A percentile compares a stretch with the other conserved stretches of the same genome.
Conservation (phyloP, 2,113 vertebrate genomes). For the Eudyptes chrysolophus region DNA sequence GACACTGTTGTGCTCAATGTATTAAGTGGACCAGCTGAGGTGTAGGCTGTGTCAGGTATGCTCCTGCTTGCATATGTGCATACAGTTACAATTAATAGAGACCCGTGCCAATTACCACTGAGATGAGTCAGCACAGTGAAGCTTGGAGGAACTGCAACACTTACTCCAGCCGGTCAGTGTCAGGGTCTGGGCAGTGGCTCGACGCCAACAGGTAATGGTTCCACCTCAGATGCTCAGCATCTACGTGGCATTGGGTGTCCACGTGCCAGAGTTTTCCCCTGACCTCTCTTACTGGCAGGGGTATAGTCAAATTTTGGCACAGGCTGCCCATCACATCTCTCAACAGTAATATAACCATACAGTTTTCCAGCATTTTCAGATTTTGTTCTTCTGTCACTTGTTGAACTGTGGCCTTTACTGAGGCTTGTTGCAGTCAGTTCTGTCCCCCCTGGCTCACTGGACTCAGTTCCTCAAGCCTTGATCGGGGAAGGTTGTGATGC, state of each 20-base stretch:
- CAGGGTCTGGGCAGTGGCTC: not conserved
- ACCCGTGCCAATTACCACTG: not conserved
- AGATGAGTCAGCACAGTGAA: not conserved
- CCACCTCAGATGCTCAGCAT: not conserved
- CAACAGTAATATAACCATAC: not conserved
- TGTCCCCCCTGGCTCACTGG: not conserved
- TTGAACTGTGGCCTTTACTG: not conserved
- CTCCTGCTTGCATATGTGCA: not conserved
- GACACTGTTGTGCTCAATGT: not conserved
- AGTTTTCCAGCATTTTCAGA: not conserved
- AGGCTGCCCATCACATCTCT: not conserved
- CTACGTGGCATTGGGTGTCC: rapidly evolving
- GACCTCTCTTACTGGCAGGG: not conserved
- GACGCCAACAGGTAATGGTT: not conserved
- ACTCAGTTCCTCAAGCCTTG: not conserved
- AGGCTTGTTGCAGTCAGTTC: not conserved
- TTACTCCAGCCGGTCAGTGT: not conserved
- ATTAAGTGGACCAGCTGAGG: not conserved
- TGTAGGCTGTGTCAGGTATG: not conserved
- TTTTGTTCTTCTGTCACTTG: not conserved
- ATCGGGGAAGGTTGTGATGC: rapidly evolving
- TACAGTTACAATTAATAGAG: not conserved
- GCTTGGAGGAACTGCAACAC: not conserved
- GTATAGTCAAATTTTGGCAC: not conserved
- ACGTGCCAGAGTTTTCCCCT: rapidly evolving